Percentiles rank a stretch among this genome's conserved stretches.
phyloP scores from a whole-genome alignment of 2,888 invertebrate species.

The Zele albiditarsus region DNA sequence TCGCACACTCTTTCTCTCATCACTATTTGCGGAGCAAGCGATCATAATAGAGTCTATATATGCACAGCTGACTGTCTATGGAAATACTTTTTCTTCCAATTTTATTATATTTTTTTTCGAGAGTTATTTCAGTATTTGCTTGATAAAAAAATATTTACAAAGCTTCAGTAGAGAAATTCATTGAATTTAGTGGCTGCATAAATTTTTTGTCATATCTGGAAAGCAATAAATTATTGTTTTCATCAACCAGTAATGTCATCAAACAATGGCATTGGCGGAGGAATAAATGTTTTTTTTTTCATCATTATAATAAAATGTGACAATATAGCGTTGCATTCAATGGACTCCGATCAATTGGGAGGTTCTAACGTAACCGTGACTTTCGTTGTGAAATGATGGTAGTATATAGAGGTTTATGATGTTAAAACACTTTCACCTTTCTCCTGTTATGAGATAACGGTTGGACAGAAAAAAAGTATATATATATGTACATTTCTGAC shows the following conservation, averaged over 20 bases:
- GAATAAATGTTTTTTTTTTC: background rate
- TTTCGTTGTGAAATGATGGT: slow-evolving; percentile 53
- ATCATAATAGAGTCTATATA: slow-evolving; percentile 11
- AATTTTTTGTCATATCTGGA: too few relatives aligned
- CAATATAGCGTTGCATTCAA: slow-evolving; percentile 46
- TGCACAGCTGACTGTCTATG: slow-evolving; percentile 26
- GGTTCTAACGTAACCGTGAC: slow-evolving; percentile 67
- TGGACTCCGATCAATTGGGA: slow-evolving; percentile 52
- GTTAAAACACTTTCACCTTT: slow-evolving; percentile 70
- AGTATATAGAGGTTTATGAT: slow-evolving; percentile 31
- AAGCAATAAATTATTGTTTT: too few relatives aligned
- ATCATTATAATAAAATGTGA: slow-evolving; percentile 10
- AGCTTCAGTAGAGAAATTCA: too few relatives aligned
- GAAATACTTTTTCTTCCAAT: slow-evolving; percentile 33
- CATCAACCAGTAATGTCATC: too few relatives aligned
- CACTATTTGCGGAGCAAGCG: slow-evolving; percentile 4
- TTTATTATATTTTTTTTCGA: slow-evolving; percentile 21
- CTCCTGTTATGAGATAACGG: slow-evolving; percentile 69
- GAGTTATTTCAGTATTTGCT: slow-evolving; percentile 22
- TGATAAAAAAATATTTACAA: background rate
- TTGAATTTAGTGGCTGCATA: too few relatives aligned
- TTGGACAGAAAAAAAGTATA: background rate
- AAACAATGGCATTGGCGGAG: background rate
- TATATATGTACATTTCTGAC: background rate
- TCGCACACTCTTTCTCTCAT: slow-evolving; percentile 36